A percentile compares a stretch with the other conserved stretches of the same genome.
Conservation (phyloP, 2,113 vertebrate genomes). For the Pao palembangensis region DNA sequence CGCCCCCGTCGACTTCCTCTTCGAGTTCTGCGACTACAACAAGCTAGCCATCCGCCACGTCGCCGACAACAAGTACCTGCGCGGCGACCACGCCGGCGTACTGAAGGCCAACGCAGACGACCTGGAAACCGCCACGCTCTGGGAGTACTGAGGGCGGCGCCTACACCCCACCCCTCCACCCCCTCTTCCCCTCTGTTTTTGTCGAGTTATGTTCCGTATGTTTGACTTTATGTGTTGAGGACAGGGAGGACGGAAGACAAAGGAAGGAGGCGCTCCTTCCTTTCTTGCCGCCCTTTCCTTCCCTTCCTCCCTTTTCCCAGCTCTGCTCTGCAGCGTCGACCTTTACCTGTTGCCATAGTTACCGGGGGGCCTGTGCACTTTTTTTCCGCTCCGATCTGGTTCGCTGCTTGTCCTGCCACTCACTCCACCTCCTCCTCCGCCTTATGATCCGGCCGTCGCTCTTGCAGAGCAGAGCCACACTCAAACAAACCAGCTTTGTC, state of each 20-base stretch:
- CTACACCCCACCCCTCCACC: conserved; percentile 17
- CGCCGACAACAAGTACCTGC: conserved; percentile 87
- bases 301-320: conserved; percentile 27
- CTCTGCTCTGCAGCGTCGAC: conserved; percentile 50
- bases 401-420: conserved; percentile 53
- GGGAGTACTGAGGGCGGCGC: conserved; percentile 88
- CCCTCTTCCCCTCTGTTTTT: conserved; percentile 22
- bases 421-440: conserved; percentile 45
- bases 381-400: conserved; percentile 51
- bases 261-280: conserved; percentile 16
- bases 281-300: conserved; percentile 22
- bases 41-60: conserved; percentile 90
- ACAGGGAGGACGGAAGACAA: conserved; percentile 31
- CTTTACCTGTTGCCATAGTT: conserved; percentile 69
- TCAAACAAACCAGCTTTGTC: conserved; percentile 31
- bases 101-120: conserved; percentile 90
- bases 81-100: conserved; percentile 94
- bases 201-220: conserved; percentile 25
- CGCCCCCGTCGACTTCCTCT: conserved; percentile 89
- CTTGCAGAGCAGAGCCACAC: conserved; percentile 43
- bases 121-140: conserved; percentile 89
- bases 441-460: conserved; percentile 36
- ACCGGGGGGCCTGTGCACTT: conserved; percentile 63
- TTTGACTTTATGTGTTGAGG: conserved; percentile 52
- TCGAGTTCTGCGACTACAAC: conserved; percentile 98